Evolutionary conservation across 2,888 invertebrate species (phyloP).

Genomic region (Leptopilina drosophilae): DNA sequence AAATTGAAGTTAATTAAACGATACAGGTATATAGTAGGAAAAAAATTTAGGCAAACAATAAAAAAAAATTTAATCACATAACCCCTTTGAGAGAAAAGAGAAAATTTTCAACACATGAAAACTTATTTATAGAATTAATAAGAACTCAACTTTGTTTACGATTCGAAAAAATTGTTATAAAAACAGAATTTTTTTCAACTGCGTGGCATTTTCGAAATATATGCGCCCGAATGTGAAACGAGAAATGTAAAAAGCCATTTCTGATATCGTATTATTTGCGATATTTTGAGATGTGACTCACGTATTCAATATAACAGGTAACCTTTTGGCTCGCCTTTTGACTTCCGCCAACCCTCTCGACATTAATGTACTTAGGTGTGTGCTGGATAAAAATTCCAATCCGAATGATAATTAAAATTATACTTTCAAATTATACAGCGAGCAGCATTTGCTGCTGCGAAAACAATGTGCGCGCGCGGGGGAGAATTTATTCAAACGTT

Average conservation of each 20-base stretch:
- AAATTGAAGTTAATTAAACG: not conserved
- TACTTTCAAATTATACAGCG: not conserved
- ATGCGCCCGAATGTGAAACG: not conserved
- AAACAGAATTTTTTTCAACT: too few relatives aligned
- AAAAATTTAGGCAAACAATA: not conserved
- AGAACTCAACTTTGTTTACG: too few relatives aligned
- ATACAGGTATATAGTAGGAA: not conserved
- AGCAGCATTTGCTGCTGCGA: too few relatives aligned
- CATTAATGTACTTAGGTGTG: slow-evolving; percentile 8
- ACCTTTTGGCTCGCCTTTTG: slow-evolving; percentile 43
- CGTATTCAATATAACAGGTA: slow-evolving; percentile 70
- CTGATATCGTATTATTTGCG: slow-evolving; percentile 49
- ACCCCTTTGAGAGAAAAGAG: slow-evolving; percentile 17
- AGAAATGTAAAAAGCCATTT: slow-evolving; percentile 17
- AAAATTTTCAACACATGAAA: not conserved
- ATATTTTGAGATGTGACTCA: slow-evolving; percentile 70
- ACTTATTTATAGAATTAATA: slow-evolving; percentile 42
- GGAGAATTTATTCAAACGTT: too few relatives aligned
- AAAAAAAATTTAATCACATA: not conserved
- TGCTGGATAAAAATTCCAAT: not conserved
- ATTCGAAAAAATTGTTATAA: too few relatives aligned
- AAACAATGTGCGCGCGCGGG: too few relatives aligned
- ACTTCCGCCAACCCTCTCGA: slow-evolving; percentile 39
- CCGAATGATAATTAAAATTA: not conserved
- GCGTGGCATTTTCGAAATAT: not conserved